Evolutionary conservation across 1,140 invertebrate species (phyloP).

Genomic region (Heliconius eleuchia): DNA sequence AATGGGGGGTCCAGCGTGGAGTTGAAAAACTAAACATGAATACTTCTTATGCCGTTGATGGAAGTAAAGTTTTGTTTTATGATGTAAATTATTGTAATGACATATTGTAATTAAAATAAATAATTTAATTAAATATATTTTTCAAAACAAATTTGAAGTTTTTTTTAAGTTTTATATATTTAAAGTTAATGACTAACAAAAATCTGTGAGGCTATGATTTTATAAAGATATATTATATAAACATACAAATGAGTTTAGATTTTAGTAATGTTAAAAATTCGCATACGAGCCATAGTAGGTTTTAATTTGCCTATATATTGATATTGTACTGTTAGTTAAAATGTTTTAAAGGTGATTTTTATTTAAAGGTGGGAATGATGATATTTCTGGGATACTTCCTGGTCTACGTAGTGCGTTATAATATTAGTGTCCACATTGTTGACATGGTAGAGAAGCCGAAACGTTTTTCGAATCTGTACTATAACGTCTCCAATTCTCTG

Average conservation of each 20-base stretch:
- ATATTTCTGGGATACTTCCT: conserved; percentile 75
- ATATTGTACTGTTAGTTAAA: neutral
- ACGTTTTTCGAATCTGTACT: conserved; percentile 28
- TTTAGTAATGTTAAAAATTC: conserved; percentile 44
- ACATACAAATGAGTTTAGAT: conserved; percentile 1
- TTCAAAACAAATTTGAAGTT: neutral
- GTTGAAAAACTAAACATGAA: too few species aligned
- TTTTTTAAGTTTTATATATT: neutral
- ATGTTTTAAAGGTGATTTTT: neutral
- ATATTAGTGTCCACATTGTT: conserved; percentile 71
- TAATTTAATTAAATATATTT: conserved; percentile 30
- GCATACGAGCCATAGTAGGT: conserved; percentile 48
- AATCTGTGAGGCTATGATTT: neutral
- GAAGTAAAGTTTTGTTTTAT: neutral
- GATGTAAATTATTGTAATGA: conserved; percentile 23
- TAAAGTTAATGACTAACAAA: neutral
- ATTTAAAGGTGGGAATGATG: conserved; percentile 68
- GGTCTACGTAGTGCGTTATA: conserved; percentile 67
- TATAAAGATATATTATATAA: neutral
- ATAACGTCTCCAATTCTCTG: conserved; percentile 36
- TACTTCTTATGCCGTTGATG: too few species aligned
- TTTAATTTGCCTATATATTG: neutral
- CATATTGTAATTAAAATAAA: conserved; percentile 20
- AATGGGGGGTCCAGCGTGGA: too few species aligned
- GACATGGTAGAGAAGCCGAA: conserved; percentile 61